Evolutionary conservation across 2,797 vertebrate species (phyloP).

Genomic region (Argyrosomus regius): DNA sequence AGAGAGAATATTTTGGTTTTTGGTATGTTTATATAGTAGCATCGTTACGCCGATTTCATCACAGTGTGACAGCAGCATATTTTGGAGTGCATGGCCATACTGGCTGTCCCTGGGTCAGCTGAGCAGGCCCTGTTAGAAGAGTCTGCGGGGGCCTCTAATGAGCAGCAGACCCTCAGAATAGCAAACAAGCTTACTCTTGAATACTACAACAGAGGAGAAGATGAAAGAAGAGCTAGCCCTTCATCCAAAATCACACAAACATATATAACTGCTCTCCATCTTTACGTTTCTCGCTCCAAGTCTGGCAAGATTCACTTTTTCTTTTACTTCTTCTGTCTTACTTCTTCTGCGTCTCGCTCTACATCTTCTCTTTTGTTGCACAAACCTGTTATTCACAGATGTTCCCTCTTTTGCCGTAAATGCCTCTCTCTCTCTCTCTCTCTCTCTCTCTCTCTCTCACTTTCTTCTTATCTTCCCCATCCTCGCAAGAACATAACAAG

Average conservation of each 20-base stretch:
- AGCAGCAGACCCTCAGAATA: constrained; percentile 66
- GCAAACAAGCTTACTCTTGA: constrained; percentile 54
- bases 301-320: neutral
- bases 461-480: constrained; percentile 56
- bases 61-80: constrained; percentile 76
- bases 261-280: constrained; percentile 14
- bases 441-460: neutral
- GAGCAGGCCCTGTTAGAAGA: constrained; percentile 54
- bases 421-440: constrained; percentile 22
- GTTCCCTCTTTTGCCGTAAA: constrained; percentile 22
- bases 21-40: constrained; percentile 26
- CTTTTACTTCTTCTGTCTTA: neutral
- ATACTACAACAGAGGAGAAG: constrained; percentile 40
- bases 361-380: constrained; percentile 28
- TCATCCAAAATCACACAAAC: constrained; percentile 19
- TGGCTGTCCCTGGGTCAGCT: constrained; percentile 63
- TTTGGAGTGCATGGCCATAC: constrained; percentile 57
- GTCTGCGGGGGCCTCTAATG: constrained; percentile 74
- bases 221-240: constrained; percentile 40
- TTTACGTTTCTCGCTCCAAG: constrained; percentile 15
- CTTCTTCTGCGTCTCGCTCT: constrained; percentile 20
- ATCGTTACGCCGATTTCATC: constrained; percentile 84
- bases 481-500: constrained; percentile 70
- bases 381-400: constrained; percentile 39
- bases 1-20: constrained; percentile 44